phyloP scores from a whole-genome alignment of 2,113 vertebrate genomes.

The Eptesicus fuscus region DNA sequence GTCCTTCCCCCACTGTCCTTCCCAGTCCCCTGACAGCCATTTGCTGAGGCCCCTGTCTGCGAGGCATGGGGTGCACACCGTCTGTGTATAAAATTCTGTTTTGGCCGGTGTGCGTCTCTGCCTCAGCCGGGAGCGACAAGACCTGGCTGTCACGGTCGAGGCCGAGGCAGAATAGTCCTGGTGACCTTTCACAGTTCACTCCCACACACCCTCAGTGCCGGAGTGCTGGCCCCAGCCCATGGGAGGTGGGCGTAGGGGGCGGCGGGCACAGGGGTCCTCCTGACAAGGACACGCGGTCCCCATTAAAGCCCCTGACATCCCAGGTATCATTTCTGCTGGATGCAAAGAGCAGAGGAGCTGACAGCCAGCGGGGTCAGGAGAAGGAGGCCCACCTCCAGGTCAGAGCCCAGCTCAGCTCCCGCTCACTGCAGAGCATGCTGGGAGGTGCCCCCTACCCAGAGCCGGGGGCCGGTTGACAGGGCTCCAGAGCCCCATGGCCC shows the following conservation, averaged over 20 bases:
- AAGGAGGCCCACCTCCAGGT: too few relatives aligned
- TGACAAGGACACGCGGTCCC: too few relatives aligned
- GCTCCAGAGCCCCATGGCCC: background rate
- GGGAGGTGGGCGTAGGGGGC: background rate
- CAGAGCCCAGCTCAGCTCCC: background rate
- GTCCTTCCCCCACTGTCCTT: background rate
- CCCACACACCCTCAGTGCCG: background rate
- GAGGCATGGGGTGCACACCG: background rate
- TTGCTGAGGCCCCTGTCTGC: background rate
- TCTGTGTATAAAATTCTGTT: background rate
- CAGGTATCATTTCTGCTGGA: background rate
- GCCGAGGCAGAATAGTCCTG: background rate
- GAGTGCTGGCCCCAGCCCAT: fast-evolving
- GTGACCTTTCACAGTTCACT: background rate
- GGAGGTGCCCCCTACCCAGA: background rate
- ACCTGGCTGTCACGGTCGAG: background rate
- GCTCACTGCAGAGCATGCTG: background rate
- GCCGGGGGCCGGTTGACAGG: background rate
- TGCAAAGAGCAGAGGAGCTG: background rate
- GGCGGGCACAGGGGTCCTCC: background rate
- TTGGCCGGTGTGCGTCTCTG: background rate
- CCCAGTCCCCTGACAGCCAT: background rate
- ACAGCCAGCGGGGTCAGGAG: background rate
- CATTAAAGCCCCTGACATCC: background rate
- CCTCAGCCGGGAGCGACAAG: background rate